Evolutionary conservation across 2,888 invertebrate genomes (phyloP).

Genomic region (Sturmia bella): DNA sequence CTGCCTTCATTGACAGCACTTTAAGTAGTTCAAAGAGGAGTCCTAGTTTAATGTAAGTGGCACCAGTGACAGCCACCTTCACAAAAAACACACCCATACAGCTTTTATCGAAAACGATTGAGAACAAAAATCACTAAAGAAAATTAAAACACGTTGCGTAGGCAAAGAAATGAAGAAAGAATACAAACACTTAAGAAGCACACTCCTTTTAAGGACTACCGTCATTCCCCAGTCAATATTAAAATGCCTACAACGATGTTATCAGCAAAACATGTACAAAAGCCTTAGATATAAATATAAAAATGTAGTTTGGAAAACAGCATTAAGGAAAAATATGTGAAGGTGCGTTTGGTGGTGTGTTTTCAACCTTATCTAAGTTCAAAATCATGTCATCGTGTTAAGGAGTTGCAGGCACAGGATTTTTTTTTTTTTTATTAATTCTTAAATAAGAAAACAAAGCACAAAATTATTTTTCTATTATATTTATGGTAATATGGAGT

Average conservation of each 20-base stretch:
- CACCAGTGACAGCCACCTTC: no score
- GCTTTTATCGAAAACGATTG: no score
- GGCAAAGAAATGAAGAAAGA: no score
- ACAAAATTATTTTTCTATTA: constrained; percentile 21
- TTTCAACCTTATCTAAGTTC: constrained; percentile 28
- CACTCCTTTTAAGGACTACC: background rate
- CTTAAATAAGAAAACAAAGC: constrained; percentile 14
- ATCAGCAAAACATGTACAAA: background rate
- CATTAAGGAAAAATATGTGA: background rate
- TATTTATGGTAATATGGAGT: constrained; percentile 19
- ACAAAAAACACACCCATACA: no score
- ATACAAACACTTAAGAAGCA: background rate
- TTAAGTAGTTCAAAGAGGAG: no score
- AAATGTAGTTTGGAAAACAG: background rate
- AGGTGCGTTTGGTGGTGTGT: constrained; percentile 1
- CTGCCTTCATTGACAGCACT: background rate
- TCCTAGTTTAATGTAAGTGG: no score
- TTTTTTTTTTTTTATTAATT: constrained; percentile 6
- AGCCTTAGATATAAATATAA: background rate
- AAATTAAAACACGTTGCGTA: no score
- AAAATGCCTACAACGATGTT: constrained; percentile 23
- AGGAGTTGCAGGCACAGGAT: constrained; percentile 5
- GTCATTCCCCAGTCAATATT: constrained; percentile 30
- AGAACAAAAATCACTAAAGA: no score
- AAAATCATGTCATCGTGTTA: constrained; percentile 62